Percentiles rank a stretch among this genome's conserved stretches.
Conservation (phyloP, 2,888 invertebrate genomes). For the Ectobius pallidus region DNA sequence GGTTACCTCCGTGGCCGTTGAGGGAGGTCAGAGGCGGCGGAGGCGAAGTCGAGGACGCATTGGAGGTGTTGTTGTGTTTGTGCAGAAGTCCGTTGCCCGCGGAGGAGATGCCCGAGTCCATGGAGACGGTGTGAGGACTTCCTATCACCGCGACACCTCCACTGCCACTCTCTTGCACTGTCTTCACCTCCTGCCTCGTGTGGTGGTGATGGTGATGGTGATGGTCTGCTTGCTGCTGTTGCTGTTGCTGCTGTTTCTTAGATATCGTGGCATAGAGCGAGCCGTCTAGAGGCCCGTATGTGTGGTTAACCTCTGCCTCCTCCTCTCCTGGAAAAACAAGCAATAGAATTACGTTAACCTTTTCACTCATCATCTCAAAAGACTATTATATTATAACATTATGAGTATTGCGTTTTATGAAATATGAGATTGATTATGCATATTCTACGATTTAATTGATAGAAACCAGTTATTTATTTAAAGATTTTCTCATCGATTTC, state of each 20-base stretch:
- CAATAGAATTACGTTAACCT: too few relatives aligned
- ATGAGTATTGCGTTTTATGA: too few relatives aligned
- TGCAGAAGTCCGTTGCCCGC: slow-evolving; percentile 60
- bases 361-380: too few relatives aligned
- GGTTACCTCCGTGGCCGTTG: slow-evolving; percentile 51
- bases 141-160: slow-evolving; percentile 59
- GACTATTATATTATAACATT: too few relatives aligned
- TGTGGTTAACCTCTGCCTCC: slow-evolving; percentile 61
- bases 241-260: slow-evolving; percentile 55
- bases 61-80: slow-evolving; percentile 54
- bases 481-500: too few relatives aligned
- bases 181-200: slow-evolving; percentile 1
- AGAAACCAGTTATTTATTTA: too few relatives aligned
- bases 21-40: slow-evolving; percentile 49
- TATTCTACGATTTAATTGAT: too few relatives aligned
- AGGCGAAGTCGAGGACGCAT: slow-evolving; percentile 52
- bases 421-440: too few relatives aligned
- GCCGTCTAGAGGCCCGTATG: slow-evolving; percentile 87
- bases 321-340: slow-evolving; percentile 1
- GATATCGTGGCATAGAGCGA: slow-evolving; percentile 78
- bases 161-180: slow-evolving; percentile 46
- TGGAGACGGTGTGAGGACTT: slow-evolving; percentile 82
- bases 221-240: slow-evolving; percentile 53
- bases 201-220: slow-evolving; percentile 46
- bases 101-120: slow-evolving; percentile 90